phyloP scores from a whole-genome alignment of 1,140 invertebrate genomes.

The Euwallacea similis region DNA sequence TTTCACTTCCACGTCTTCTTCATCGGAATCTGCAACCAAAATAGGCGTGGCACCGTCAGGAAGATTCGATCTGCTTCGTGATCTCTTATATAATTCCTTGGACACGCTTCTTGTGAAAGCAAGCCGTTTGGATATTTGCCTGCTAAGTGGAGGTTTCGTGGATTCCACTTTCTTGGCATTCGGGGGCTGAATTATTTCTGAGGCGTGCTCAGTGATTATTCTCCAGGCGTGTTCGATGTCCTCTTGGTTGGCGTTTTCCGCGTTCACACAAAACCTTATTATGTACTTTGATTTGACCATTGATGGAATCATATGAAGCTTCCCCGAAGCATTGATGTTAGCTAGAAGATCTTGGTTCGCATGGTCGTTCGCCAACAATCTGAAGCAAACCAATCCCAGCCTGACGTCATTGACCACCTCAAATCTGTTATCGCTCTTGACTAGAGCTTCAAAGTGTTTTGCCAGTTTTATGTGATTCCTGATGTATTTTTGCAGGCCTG shows the following conservation, averaged over 20 bases:
- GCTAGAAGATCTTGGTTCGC: slow-evolving; percentile 81
- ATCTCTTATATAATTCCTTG: slow-evolving; percentile 63
- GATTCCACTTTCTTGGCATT: slow-evolving; percentile 43
- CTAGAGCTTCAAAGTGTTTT: slow-evolving; percentile 78
- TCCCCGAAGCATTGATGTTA: slow-evolving; percentile 84
- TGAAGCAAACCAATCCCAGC: slow-evolving; percentile 71
- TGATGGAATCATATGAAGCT: slow-evolving; percentile 89
- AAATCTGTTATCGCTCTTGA: slow-evolving; percentile 76
- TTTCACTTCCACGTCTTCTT: slow-evolving; percentile 42
- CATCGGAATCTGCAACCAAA: slow-evolving; percentile 60
- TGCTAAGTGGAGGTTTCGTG: slow-evolving; percentile 57
- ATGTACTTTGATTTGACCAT: slow-evolving; percentile 75
- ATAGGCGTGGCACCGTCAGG: slow-evolving; percentile 70
- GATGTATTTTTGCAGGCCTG: slow-evolving; percentile 80
- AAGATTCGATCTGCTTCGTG: slow-evolving; percentile 62
- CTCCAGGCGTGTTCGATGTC: slow-evolving; percentile 79
- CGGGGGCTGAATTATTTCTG: slow-evolving; percentile 62
- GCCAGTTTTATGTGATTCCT: slow-evolving; percentile 86
- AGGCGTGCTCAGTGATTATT: slow-evolving; percentile 70
- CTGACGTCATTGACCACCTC: slow-evolving; percentile 83
- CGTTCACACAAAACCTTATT: slow-evolving; percentile 83
- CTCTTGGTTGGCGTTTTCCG: slow-evolving; percentile 74
- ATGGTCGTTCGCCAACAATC: slow-evolving; percentile 69
- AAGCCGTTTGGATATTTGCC: slow-evolving; percentile 64
- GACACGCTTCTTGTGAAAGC: slow-evolving; percentile 70